Base-by-base conservation (phyloP, 2,888 invertebrate species). In the Heliconius ismenius region DNA sequence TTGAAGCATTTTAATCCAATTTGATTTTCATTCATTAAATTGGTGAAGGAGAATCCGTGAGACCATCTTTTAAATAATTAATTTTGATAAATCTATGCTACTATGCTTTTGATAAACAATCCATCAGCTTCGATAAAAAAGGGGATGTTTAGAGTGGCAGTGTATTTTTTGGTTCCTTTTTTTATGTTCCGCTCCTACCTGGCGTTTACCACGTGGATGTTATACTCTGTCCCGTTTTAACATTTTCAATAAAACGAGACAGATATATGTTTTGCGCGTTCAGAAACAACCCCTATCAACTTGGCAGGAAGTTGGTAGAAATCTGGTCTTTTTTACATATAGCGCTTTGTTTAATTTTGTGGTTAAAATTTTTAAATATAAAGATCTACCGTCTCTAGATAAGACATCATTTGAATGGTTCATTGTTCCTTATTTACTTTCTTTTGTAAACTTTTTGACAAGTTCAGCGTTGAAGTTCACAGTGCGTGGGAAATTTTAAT, bases 91-190 rank as follows among this genome's bases (percentile, higher is more conserved):
- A 75, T 76, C 81, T 88, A 88, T 87, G 85, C 88, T 87, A 88
- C 91, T 84, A 76, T 83, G 90, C 90, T 91, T 89, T 89, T 87
- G 86, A 89, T 89, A 92, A 93, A 93, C 92, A 92, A 91, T 88
- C 86, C 86, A 83, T 83, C 82, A 83, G 82, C 76, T 84, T 81
- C 79, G 85, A 91, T 91, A 92, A 75, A 78, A 91, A 92, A 90
- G 86, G 92, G 93, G 92, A 92, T 93, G 93, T 93, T 93, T 91
- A 91, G 91, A 90, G 91, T 91, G 90, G 86, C 87, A 86, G 87
- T 89, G 85, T 83, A 85, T 49, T 88, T 93, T 91, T 70, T 92
- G 87, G 81, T 84, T 80, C 80, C 4, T 81, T 86, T 90, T 32
- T 92, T 93, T 91, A 87, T 83, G 88, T 89, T 92, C 90, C 90